A percentile compares a stretch with the other conserved stretches of the same genome.
phyloP scores from a whole-genome alignment of 1,140 invertebrate genomes.

The Solenopsis invicta region DNA sequence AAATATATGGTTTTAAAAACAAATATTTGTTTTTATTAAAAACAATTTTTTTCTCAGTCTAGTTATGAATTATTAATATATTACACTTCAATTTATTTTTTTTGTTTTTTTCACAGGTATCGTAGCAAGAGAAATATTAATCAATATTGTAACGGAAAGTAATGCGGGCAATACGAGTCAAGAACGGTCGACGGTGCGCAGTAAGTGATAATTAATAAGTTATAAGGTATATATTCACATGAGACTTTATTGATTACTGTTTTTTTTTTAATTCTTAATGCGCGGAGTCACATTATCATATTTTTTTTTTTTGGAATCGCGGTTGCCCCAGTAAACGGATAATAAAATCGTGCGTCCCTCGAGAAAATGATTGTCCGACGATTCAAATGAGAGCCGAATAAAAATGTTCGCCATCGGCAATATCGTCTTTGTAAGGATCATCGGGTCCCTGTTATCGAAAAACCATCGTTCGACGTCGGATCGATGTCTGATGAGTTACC shows the following conservation, averaged over 20 bases:
- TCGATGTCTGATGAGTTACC: slow-evolving; percentile 46
- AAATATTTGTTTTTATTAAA: too few relatives aligned
- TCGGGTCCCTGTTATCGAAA: slow-evolving; percentile 67
- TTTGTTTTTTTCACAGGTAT: neutral
- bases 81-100: neutral
- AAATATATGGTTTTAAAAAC: too few relatives aligned
- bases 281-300: neutral
- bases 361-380: slow-evolving; percentile 48
- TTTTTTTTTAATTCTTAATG: too few relatives aligned
- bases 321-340: neutral
- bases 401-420: slow-evolving; percentile 54
- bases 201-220: too few relatives aligned
- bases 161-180: too few relatives aligned
- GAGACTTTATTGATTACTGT: too few relatives aligned
- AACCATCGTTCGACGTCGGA: slow-evolving; percentile 62
- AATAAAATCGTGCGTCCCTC: slow-evolving; percentile 31
- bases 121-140: slow-evolving; percentile 16
- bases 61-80: too few relatives aligned
- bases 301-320: slow-evolving; percentile 1
- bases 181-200: too few relatives aligned
- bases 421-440: slow-evolving; percentile 44
- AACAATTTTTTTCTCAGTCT: too few relatives aligned
- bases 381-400: slow-evolving; percentile 56
- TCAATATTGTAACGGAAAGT: too few relatives aligned
- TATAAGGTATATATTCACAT: too few relatives aligned